Conservation (phyloP, 2,888 invertebrate species). For the Trissoscelio sp. region DNA sequence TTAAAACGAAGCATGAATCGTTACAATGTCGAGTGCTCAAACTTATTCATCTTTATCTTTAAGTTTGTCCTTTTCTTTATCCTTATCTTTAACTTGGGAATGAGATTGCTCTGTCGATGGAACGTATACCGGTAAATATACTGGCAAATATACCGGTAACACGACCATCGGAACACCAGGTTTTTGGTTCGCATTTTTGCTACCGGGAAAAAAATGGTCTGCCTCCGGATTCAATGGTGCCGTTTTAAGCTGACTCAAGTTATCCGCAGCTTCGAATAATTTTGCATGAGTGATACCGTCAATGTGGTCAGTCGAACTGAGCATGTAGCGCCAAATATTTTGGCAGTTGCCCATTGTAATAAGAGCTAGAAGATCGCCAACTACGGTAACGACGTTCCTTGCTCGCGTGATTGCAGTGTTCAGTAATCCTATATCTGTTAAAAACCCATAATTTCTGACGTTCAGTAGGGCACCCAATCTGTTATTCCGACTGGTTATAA, state of each 20-base stretch:
- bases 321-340: conserved; percentile 91
- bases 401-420: conserved; percentile 94
- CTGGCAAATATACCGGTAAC: conserved; percentile 15
- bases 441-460: conserved; percentile 90
- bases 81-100: conserved; percentile 9
- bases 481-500: conserved; percentile 90
- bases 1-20: conserved; percentile 1
- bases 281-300: conserved; percentile 72
- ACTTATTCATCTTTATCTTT: background rate
- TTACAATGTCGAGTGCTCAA: background rate
- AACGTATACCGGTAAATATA: conserved; percentile 17
- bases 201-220: conserved; percentile 85
- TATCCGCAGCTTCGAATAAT: conserved; percentile 47
- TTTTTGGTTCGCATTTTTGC: background rate
- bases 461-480: conserved; percentile 84
- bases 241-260: conserved; percentile 26
- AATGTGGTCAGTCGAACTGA: conserved; percentile 83
- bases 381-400: conserved; percentile 92
- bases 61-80: background rate
- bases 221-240: conserved; percentile 90
- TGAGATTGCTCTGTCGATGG: conserved; percentile 16
- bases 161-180: background rate
- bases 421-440: conserved; percentile 91
- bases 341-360: conserved; percentile 91
- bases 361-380: conserved; percentile 93